Conservation (phyloP, 1,140 invertebrate genomes). For the Drosophila ironensis region DNA sequence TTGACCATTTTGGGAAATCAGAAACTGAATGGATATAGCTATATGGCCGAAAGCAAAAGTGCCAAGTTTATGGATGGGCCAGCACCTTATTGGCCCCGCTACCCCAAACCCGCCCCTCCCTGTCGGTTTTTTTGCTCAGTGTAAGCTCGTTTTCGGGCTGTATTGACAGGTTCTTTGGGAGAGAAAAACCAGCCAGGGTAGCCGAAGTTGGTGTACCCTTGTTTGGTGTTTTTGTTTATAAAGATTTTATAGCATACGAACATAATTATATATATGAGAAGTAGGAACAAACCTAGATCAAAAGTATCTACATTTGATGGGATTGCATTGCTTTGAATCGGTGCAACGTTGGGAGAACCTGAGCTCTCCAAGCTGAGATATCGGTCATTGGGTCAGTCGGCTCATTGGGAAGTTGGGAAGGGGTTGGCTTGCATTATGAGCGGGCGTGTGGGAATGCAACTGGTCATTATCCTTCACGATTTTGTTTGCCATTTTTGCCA, state of each 20-base stretch:
- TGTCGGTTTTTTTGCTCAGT: background rate
- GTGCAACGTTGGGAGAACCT: too few species aligned
- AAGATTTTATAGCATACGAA: too few species aligned
- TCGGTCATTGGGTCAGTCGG: conserved; percentile 59
- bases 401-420: background rate
- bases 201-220: background rate
- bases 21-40: conserved; percentile 9
- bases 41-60: conserved; percentile 22
- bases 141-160: background rate
- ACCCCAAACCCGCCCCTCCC: background rate
- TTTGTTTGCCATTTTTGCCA: too few species aligned
- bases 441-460: conserved; percentile 8
- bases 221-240: too few species aligned
- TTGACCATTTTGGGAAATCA: conserved; percentile 38
- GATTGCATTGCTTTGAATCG: too few species aligned
- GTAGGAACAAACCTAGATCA: too few species aligned
- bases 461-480: conserved; percentile 56
- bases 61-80: conserved; percentile 34
- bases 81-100: conserved; percentile 8
- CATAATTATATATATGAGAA: background rate
- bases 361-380: conserved; percentile 35
- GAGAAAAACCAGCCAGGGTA: background rate
- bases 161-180: background rate
- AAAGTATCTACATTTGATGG: too few species aligned
- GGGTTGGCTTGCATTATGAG: too few species aligned